Base-by-base conservation (phyloP, 2,113 vertebrate genomes). In the Pangasianodon gigas region DNA sequence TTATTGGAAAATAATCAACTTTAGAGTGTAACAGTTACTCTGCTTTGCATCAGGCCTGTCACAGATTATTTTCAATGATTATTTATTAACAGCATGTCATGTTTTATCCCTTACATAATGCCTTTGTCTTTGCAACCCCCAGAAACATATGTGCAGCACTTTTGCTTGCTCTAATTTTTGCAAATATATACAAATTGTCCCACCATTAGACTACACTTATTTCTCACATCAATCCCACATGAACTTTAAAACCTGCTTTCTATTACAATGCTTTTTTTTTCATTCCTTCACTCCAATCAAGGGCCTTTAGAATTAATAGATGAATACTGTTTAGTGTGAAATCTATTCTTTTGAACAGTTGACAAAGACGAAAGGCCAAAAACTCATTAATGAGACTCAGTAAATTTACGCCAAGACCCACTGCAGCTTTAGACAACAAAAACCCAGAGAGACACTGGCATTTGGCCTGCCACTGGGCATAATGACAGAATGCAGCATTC, bases 381-480 rank as follows among this genome's bases (percentile, higher is more conserved):
- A 91, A 51, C 88, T 87, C 88, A 85, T 90, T 77, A 93, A 92
- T 92, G 88, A 44, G 92, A 80, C 60, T 90, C 0, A 87, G 71
- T 79, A 90, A 92, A 94, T 94, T 87, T 93, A 89, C 90, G 91
- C 92, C 91, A 92, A 58, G 89, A 87, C 84, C 71, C 67, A 86
- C 26, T 84, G 79, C 60, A 51, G 88, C 48, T 87, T 44, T 87
- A 52, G 62, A 0, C 13, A 74, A 77, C 79, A 83, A 71, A 89
- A 89, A 16, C 67, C 46, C 46, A 54, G 62, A 85, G 52, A 89
- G 11, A 52, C 16, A 21, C 52, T 54, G 77, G 75, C 52, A 85
- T 24, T 86, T 87, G 21, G 75, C 75, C 21, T 60, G 44, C 81
- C 60, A 91, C 29, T 85, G 41, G 44, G 26, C 74, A 37, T 79